Conservation (phyloP, 2,888 invertebrate species). For the Amiota communis region DNA sequence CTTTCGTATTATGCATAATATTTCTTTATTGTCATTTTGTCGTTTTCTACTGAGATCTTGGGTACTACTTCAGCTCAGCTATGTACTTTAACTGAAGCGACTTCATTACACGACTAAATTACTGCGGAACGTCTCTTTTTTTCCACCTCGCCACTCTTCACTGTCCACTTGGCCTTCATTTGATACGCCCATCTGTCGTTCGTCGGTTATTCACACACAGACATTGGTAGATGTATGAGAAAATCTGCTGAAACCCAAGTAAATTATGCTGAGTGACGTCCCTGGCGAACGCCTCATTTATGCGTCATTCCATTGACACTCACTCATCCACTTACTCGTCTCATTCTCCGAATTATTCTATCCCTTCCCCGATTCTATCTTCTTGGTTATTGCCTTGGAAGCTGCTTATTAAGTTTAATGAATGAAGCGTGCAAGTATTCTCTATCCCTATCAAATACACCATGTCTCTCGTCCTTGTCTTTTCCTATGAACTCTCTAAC, state of each 20-base stretch:
- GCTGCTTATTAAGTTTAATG: slow-evolving; percentile 23
- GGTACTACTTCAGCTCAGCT: no score
- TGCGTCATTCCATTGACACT: no score
- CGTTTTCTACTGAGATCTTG: no score
- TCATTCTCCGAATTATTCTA: no score
- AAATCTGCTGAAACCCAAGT: slow-evolving; percentile 22
- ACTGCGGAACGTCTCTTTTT: not conserved
- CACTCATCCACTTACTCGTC: no score
- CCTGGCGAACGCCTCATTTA: not conserved
- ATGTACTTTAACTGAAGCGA: not conserved
- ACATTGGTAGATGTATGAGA: not conserved
- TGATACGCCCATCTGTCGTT: not conserved
- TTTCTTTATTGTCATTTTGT: no score
- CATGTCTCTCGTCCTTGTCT: not conserved
- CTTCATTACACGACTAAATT: not conserved
- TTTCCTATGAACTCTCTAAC: not conserved
- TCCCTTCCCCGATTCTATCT: not conserved
- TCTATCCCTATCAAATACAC: not conserved
- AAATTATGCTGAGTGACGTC: slow-evolving; percentile 23
- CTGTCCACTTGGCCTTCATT: not conserved
- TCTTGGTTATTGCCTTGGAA: not conserved
- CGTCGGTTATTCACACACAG: not conserved
- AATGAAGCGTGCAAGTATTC: slow-evolving; percentile 7
- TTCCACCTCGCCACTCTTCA: no score
- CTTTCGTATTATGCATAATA: no score